phyloP scores from a whole-genome alignment of 1,140 invertebrate genomes.

The Acromyrmex heyeri region DNA sequence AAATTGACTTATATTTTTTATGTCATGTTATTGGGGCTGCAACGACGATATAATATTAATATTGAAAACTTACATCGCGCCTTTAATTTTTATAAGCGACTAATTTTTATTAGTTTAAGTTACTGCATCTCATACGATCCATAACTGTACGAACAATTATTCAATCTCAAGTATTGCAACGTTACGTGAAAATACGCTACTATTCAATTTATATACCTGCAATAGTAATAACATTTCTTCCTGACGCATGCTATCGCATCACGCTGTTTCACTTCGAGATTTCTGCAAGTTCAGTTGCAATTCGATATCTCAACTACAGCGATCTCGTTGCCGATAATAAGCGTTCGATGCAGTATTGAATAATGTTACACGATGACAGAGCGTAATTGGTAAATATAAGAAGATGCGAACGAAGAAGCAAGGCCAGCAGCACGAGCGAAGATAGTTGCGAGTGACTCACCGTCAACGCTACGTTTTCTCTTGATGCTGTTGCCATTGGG shows the following conservation, averaged over 20 bases:
- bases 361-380: conserved; percentile 46
- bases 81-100: conserved; percentile 34
- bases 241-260: not conserved
- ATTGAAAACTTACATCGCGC: conserved; percentile 60
- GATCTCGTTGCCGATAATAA: conserved; percentile 34
- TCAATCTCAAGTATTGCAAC: conserved; percentile 4
- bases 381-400: not conserved
- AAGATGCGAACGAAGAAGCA: not conserved
- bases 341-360: conserved; percentile 31
- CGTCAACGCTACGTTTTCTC: conserved; percentile 91
- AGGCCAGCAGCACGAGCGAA: conserved; percentile 33
- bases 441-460: conserved; percentile 83
- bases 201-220: conserved; percentile 34
- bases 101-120: conserved; percentile 46
- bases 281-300: conserved; percentile 49
- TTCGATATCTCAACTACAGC: conserved; percentile 43
- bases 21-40: not conserved
- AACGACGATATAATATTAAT: conserved; percentile 54
- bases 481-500: conserved; percentile 91
- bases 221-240: conserved; percentile 26
- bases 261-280: not conserved
- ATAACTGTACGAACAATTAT: not conserved
- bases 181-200: not conserved
- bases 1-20: not conserved
- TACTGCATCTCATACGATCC: conserved; percentile 19